Evolutionary conservation across 2,797 vertebrate species (phyloP).

Genomic region (Sciaenops ocellatus): DNA sequence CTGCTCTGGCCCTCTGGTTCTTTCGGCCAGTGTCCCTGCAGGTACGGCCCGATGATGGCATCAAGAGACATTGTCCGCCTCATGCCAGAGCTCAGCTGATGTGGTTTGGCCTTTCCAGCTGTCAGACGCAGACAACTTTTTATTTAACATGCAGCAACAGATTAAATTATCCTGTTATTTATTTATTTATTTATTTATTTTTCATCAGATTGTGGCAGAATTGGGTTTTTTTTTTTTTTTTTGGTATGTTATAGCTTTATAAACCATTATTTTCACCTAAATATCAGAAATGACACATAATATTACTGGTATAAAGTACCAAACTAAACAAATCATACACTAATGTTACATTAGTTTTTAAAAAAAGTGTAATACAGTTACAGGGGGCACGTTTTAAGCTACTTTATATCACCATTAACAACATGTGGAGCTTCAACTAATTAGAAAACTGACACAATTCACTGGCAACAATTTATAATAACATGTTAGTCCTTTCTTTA

Average conservation of each 20-base stretch:
- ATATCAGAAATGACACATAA: background rate
- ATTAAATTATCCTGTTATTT: background rate
- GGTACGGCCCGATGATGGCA: conserved; percentile 90
- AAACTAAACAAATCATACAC: background rate
- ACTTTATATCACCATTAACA: background rate
- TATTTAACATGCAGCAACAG: conserved; percentile 5
- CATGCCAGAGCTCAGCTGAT: conserved; percentile 84
- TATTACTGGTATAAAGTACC: no score
- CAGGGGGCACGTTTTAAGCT: background rate
- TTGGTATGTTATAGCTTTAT: background rate
- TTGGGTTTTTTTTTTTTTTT: no score
- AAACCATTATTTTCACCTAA: no score
- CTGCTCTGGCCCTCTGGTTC: conserved; percentile 82
- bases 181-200: background rate
- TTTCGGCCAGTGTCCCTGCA: conserved; percentile 93
- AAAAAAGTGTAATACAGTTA: background rate
- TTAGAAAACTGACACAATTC: background rate
- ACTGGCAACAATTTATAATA: background rate
- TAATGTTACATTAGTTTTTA: background rate
- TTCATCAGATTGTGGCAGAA: background rate
- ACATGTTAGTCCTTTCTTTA: background rate
- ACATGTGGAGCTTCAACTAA: background rate
- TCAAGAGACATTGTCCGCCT: conserved; percentile 89
- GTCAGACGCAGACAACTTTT: conserved; percentile 37
- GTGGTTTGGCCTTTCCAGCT: conserved; percentile 82